These are phyloP conservation scores for Eristalinus aeneus DNA, from an alignment of 2,888 invertebrate species.

Conservation along the genomic window DNA sequence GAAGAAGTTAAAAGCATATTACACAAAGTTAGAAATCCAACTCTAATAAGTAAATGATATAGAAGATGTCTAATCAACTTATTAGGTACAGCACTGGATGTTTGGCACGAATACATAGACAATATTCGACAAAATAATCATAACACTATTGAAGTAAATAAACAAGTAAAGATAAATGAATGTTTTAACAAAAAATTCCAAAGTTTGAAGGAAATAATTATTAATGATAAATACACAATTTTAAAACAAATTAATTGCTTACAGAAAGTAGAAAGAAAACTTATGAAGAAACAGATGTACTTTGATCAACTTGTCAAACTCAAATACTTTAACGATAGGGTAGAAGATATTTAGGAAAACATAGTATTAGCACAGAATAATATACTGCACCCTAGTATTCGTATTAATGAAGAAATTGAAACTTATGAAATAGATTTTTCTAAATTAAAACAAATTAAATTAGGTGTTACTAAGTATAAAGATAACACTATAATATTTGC, in stretches of 20 bases:
- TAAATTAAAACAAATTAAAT: not conserved
- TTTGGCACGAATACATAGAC: not conserved
- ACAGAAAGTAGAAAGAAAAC: conserved; percentile 4
- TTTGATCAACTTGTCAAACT: conserved; percentile 29
- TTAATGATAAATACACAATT: too few relatives aligned
- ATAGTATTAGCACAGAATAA: not conserved
- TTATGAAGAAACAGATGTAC: conserved; percentile 9
- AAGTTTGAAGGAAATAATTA: too few relatives aligned
- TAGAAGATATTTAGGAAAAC: conserved; percentile 33
- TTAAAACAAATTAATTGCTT: too few relatives aligned
- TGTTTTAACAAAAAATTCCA: not conserved
- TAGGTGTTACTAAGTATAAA: conserved; percentile 7
- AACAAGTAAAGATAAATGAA: not conserved
- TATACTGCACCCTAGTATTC: not conserved
- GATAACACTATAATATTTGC: conserved; percentile 29
- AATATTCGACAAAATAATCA: not conserved
- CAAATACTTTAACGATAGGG: not conserved
- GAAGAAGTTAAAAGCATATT: too few relatives aligned
- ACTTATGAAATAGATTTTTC: not conserved
- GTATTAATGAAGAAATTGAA: not conserved
- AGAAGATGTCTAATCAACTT: conserved; percentile 32
- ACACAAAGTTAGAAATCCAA: too few relatives aligned
- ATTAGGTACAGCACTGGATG: conserved; percentile 9
- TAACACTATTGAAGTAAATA: not conserved
- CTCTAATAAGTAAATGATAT: not conserved